Percentiles rank a stretch among this genome's conserved stretches.
phyloP scores from a whole-genome alignment of 2,113 vertebrate genomes.

The Dermatemys mawii region DNA sequence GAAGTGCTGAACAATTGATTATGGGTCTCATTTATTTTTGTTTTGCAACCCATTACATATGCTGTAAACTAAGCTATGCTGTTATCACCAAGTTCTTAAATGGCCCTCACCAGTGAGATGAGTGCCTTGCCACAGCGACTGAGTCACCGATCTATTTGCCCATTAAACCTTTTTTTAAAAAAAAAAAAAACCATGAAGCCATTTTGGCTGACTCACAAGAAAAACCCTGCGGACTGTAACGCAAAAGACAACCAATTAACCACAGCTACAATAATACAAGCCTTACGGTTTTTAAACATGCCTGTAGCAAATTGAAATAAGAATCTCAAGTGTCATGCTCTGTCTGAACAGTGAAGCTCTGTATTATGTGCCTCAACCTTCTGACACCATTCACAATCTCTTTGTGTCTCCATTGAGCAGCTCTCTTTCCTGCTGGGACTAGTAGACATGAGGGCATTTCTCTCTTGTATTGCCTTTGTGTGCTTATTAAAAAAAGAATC shows the following conservation, averaged over 20 bases:
- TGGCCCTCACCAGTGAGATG: neutral
- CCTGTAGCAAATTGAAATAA: neutral
- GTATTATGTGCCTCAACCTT: neutral
- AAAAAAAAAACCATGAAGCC: neutral
- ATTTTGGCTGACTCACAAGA: neutral
- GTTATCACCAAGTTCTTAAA: neutral
- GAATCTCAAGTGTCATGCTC: neutral
- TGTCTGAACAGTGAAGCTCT: neutral
- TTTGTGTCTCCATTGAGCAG: slow-evolving; percentile 59
- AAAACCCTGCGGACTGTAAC: neutral
- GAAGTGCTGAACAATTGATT: neutral
- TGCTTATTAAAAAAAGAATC: slow-evolving; percentile 80
- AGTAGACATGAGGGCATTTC: slow-evolving; percentile 71
- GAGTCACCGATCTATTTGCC: neutral
- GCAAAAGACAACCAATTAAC: neutral
- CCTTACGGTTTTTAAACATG: neutral
- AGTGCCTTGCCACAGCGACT: neutral
- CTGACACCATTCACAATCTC: slow-evolving; percentile 14
- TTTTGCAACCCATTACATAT: slow-evolving; percentile 24
- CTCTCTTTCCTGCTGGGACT: slow-evolving; percentile 55
- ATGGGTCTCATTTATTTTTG: slow-evolving; percentile 39
- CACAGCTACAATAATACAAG: neutral
- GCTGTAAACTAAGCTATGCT: neutral
- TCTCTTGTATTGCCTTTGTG: slow-evolving; percentile 71
- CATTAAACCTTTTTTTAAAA: slow-evolving; percentile 23